These are phyloP conservation scores for Norana najaformis DNA, from an alignment of 2,888 invertebrate species.

Conservation along the genomic window DNA sequence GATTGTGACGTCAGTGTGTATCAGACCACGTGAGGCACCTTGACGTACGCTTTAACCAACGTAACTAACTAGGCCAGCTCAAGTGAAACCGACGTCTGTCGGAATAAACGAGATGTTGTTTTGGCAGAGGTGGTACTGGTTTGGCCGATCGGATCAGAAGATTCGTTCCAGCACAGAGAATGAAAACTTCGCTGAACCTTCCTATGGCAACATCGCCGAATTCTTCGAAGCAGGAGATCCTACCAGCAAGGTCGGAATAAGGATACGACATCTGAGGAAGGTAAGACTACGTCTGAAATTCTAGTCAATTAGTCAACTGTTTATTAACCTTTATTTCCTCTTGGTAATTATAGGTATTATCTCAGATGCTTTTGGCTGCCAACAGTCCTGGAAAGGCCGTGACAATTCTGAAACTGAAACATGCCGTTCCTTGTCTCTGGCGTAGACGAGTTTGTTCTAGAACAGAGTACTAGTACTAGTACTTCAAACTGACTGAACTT, in stretches of 20 bases:
- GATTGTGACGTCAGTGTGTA: too few relatives aligned
- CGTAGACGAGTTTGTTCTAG: too few relatives aligned
- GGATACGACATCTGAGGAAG: slow-evolving; percentile 34
- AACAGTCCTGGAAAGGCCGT: too few relatives aligned
- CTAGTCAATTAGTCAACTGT: not conserved
- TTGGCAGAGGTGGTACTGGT: slow-evolving; percentile 30
- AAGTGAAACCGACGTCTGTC: too few relatives aligned
- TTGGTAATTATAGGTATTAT: not conserved
- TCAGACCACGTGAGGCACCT: too few relatives aligned
- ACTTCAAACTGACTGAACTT: too few relatives aligned
- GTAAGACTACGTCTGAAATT: not conserved
- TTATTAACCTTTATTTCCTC: not conserved
- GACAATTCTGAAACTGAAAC: too few relatives aligned
- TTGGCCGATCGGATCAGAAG: not conserved
- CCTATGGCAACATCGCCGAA: slow-evolving; percentile 21
- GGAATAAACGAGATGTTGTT: not conserved
- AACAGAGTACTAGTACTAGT: too few relatives aligned
- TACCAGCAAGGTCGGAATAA: slow-evolving; percentile 22
- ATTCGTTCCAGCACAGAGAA: not conserved
- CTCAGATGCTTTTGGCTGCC: too few relatives aligned
- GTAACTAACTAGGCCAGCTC: too few relatives aligned
- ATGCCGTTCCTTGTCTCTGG: too few relatives aligned
- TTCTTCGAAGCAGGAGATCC: slow-evolving; percentile 23
- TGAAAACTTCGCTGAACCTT: not conserved
- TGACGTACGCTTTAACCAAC: too few relatives aligned